Evolutionary conservation across 2,888 invertebrate species (phyloP).

Genomic region (Pachymerium ferrugineum): DNA sequence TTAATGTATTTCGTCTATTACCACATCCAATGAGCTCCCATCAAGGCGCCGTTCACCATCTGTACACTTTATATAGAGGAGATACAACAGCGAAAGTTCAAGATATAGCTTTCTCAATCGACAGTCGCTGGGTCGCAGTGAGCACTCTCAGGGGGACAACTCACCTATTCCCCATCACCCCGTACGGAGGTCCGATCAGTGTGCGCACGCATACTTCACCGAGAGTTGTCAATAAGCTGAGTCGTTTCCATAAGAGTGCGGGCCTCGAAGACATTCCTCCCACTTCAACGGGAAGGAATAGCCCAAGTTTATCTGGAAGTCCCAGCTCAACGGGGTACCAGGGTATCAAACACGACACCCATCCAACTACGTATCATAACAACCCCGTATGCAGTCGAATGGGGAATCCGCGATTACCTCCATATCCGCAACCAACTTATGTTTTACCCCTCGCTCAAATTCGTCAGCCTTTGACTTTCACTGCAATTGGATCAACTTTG

Average conservation of each 20-base stretch:
- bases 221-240: constrained; percentile 87
- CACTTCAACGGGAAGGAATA: constrained; percentile 59
- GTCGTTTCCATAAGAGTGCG: constrained; percentile 92
- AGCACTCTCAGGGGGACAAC: constrained; percentile 94
- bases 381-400: constrained; percentile 39
- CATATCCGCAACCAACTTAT: constrained; percentile 78
- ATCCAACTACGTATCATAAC: constrained; percentile 60
- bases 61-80: constrained; percentile 89
- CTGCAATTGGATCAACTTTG: constrained; percentile 34
- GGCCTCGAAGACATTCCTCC: constrained; percentile 64
- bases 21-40: constrained; percentile 85
- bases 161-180: constrained; percentile 93
- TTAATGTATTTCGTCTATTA: constrained; percentile 90
- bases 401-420: constrained; percentile 79
- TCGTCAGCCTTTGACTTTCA: constrained; percentile 51
- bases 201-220: constrained; percentile 91
- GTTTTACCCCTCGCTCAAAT: constrained; percentile 79
- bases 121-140: constrained; percentile 92
- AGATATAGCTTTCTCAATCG: constrained; percentile 84
- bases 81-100: constrained; percentile 92
- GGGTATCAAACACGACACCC: constrained; percentile 37
- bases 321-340: constrained; percentile 42
- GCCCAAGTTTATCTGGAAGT: constrained; percentile 55
- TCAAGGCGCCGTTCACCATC: constrained; percentile 83
- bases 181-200: constrained; percentile 88